Evolutionary conservation across 2,797 vertebrate genomes (phyloP).

Genomic region (Taenioides sp.): DNA sequence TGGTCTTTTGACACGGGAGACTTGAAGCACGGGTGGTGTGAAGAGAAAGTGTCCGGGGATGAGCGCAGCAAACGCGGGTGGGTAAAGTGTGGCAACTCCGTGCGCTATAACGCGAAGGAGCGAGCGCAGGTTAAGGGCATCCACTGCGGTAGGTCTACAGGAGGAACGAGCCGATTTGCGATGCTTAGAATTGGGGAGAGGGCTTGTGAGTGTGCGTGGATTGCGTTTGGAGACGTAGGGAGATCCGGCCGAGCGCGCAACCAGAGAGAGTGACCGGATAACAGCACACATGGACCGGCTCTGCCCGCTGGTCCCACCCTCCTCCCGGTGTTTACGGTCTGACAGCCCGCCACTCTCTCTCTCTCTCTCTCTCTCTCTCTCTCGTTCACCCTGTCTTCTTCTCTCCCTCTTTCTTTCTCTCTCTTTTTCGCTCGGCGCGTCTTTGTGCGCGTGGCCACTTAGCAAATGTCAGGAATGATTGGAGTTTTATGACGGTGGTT

Average conservation of each 20-base stretch:
- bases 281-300: conserved; percentile 42
- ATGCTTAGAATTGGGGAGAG: not conserved
- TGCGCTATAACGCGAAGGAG: conserved; percentile 2
- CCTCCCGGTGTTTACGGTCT: conserved; percentile 29
- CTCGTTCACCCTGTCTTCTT: not conserved
- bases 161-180: not conserved
- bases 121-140: not conserved
- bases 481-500: conserved; percentile 10
- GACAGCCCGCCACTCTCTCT: not conserved
- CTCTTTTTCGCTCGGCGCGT: not conserved
- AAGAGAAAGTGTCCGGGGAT: not conserved
- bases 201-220: not conserved
- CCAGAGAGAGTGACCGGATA: conserved; percentile 8
- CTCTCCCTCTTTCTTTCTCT: not conserved
- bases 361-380: not conserved
- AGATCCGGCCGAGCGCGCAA: not conserved
- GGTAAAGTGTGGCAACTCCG: conserved; percentile 8
- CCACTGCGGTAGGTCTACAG: not conserved
- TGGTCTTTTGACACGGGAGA: not conserved
- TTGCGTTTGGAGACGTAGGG: not conserved
- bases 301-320: conserved; percentile 50
- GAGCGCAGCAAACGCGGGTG: not conserved
- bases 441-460: conserved; percentile 4
- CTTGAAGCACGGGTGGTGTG: not conserved
- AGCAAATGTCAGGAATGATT: conserved; percentile 17